These are phyloP conservation scores for Gadopsis marmoratus DNA, from an alignment of 2,797 vertebrate genomes.

Conservation along the genomic window DNA sequence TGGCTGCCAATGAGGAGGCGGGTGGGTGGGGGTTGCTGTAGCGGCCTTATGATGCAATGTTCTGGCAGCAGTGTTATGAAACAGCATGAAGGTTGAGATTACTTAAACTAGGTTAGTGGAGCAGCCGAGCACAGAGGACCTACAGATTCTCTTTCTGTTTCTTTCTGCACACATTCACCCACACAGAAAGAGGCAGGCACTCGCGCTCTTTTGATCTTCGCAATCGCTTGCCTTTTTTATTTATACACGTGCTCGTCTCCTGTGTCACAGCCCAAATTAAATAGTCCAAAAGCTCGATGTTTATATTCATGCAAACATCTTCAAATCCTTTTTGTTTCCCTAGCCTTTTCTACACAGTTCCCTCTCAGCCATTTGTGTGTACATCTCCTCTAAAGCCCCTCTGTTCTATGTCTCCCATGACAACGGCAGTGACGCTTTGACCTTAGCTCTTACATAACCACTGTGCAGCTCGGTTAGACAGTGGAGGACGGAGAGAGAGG, in stretches of 20 bases:
- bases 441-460: slow-evolving; percentile 81
- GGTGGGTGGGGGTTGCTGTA: slow-evolving; percentile 28
- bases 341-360: slow-evolving; percentile 13
- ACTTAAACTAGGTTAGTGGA: slow-evolving; percentile 88
- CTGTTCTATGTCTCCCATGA: slow-evolving; percentile 80
- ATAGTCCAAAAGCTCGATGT: slow-evolving; percentile 6
- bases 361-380: slow-evolving; percentile 8
- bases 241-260: slow-evolving; percentile 32
- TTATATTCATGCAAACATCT: slow-evolving; percentile 23
- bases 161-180: slow-evolving; percentile 18
- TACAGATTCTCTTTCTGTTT: slow-evolving; percentile 59
- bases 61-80: slow-evolving; percentile 85
- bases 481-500: slow-evolving; percentile 44
- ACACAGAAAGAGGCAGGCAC: not conserved
- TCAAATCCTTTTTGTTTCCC: slow-evolving; percentile 15
- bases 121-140: slow-evolving; percentile 69
- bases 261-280: slow-evolving; percentile 10
- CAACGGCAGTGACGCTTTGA: slow-evolving; percentile 85
- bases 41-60: slow-evolving; percentile 83
- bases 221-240: slow-evolving; percentile 31
- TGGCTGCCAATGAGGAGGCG: slow-evolving; percentile 35
- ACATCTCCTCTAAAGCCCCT: slow-evolving; percentile 69
- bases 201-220: slow-evolving; percentile 32
- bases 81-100: slow-evolving; percentile 85
- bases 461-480: slow-evolving; percentile 59